Evolutionary conservation across 2,113 vertebrate species (phyloP).

Genomic region (Salvelinus namaycush): DNA sequence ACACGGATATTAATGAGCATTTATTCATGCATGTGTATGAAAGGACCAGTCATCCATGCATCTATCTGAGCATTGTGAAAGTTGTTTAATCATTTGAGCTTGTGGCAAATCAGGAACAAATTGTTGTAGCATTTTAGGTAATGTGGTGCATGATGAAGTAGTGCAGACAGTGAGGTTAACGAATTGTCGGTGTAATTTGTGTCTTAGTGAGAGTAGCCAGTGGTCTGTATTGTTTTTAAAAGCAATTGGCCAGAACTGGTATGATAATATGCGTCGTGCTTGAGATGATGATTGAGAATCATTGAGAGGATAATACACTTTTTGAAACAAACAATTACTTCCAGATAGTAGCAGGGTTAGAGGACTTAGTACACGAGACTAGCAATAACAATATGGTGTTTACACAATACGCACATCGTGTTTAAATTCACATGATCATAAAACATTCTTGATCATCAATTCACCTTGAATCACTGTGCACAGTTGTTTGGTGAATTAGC

Average conservation of each 20-base stretch:
- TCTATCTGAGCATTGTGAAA: constrained; percentile 20
- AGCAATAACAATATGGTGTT: too few relatives aligned
- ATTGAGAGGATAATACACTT: background rate
- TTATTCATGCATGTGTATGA: constrained; percentile 3
- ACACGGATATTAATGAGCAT: constrained; percentile 34
- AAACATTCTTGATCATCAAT: too few relatives aligned
- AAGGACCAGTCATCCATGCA: constrained; percentile 10
- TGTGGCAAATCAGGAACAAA: background rate
- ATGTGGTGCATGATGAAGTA: background rate
- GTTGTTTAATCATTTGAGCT: background rate
- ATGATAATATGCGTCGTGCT: too few relatives aligned
- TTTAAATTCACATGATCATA: too few relatives aligned
- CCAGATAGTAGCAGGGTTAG: background rate
- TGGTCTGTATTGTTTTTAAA: too few relatives aligned
- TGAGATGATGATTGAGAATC: too few relatives aligned
- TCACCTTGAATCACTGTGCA: too few relatives aligned
- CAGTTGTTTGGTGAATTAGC: too few relatives aligned
- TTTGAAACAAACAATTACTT: background rate
- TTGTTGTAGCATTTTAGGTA: background rate
- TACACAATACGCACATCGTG: too few relatives aligned
- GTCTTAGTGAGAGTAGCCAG: too few relatives aligned
- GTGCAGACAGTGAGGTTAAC: background rate
- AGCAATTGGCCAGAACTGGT: too few relatives aligned
- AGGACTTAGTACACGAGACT: background rate
- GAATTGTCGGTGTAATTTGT: background rate